Conservation (phyloP, 1,140 invertebrate species). For the Macrobrachium nipponense region DNA sequence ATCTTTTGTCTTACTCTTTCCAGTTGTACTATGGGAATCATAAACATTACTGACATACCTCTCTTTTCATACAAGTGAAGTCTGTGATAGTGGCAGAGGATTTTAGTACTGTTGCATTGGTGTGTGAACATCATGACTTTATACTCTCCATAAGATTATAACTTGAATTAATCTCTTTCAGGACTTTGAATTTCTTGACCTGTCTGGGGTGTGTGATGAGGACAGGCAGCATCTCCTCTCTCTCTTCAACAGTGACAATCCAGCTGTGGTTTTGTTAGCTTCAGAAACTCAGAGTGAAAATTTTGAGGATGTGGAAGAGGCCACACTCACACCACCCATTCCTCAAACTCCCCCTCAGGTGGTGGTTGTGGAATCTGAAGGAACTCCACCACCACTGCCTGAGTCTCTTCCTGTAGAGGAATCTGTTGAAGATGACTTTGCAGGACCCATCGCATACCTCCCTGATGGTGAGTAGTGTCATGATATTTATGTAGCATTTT, state of each 20-base stretch:
- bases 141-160: background rate
- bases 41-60: too few relatives aligned
- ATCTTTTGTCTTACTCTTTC: too few relatives aligned
- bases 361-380: background rate
- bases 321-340: background rate
- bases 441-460: background rate
- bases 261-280: conserved; percentile 43
- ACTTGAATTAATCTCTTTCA: background rate
- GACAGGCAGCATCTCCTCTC: conserved; percentile 31
- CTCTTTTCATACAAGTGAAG: too few relatives aligned
- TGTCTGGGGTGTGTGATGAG: conserved; percentile 49
- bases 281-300: conserved; percentile 14
- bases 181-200: conserved; percentile 50
- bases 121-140: background rate
- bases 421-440: background rate
- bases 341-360: background rate
- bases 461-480: conserved; percentile 29
- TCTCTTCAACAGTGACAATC: conserved; percentile 37
- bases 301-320: background rate
- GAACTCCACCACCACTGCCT: background rate
- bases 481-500: background rate
- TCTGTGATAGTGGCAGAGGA: background rate
- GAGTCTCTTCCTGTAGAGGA: background rate
- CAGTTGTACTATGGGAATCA: too few relatives aligned
- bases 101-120: background rate